Conservation (phyloP, 2,113 vertebrate genomes). For the Lepus americanus region DNA sequence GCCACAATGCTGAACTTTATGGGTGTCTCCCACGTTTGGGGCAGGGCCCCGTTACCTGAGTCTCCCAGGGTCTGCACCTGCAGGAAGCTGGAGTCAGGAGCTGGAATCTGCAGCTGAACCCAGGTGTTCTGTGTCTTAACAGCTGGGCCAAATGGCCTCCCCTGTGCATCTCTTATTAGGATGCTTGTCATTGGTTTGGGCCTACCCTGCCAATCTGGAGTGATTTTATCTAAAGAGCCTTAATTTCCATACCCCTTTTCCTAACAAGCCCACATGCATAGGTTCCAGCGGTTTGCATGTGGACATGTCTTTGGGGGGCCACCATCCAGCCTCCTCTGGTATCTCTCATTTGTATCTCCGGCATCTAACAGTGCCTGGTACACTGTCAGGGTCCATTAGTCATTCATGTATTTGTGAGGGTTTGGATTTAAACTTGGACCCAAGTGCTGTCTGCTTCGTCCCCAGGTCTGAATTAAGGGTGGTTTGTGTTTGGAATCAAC, state of each 20-base stretch:
- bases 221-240: neutral
- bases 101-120: too few relatives aligned
- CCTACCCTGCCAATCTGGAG: neutral
- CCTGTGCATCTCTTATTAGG: neutral
- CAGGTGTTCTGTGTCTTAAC: neutral
- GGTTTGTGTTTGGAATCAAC: neutral
- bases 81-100: too few relatives aligned
- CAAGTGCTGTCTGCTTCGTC: neutral
- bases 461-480: neutral
- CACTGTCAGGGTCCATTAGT: neutral
- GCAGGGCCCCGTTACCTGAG: too few relatives aligned
- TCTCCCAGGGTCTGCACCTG: too few relatives aligned
- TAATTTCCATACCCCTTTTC: neutral
- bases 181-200: neutral
- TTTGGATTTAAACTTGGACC: neutral
- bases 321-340: accelerated
- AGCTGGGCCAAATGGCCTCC: too few relatives aligned
- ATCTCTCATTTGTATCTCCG: neutral
- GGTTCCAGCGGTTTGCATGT: neutral
- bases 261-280: neutral
- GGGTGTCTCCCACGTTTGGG: too few relatives aligned
- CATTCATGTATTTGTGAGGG: neutral
- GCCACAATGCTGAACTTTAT: too few relatives aligned
- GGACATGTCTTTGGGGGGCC: neutral
- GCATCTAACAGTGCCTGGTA: neutral